phyloP scores from a whole-genome alignment of 1,140 invertebrate species.

The Heliconius congener region DNA sequence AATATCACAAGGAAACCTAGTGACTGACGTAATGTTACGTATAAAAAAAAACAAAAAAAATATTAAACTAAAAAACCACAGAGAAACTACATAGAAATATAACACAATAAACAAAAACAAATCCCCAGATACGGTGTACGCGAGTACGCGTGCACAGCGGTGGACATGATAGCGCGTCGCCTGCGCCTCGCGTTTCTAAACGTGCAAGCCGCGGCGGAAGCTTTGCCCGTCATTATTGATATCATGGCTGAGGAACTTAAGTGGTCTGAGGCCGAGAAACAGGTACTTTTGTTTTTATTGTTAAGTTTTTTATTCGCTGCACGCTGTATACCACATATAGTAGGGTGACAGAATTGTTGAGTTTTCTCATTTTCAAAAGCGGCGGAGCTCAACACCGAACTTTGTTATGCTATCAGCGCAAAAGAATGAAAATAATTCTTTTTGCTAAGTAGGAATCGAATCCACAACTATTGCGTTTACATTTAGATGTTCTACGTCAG shows the following conservation, averaged over 20 bases:
- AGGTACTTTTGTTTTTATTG: constrained; percentile 59
- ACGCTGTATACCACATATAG: background rate
- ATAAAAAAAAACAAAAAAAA: too few relatives aligned
- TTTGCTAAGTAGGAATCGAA: constrained; percentile 32
- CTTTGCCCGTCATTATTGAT: constrained; percentile 93
- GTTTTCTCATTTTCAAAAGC: background rate
- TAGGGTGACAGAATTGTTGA: background rate
- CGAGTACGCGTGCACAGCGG: constrained; percentile 97
- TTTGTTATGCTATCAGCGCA: background rate
- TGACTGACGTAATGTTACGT: too few relatives aligned
- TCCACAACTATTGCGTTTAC: background rate
- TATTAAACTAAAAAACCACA: too few relatives aligned
- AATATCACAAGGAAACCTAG: too few relatives aligned
- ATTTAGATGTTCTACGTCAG: too few relatives aligned
- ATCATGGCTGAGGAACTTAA: constrained; percentile 98
- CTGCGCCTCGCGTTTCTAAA: constrained; percentile 97
- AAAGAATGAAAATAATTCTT: background rate
- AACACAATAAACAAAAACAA: background rate
- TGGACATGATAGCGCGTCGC: constrained; percentile 97
- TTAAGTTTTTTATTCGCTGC: background rate
- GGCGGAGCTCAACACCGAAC: background rate
- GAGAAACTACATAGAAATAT: background rate
- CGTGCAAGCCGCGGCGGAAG: constrained; percentile 97
- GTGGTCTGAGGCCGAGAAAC: constrained; percentile 93
- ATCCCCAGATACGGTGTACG: constrained; percentile 90